These are phyloP conservation scores for Macaria notata DNA, from an alignment of 2,888 invertebrate species.

Conservation along the genomic window DNA sequence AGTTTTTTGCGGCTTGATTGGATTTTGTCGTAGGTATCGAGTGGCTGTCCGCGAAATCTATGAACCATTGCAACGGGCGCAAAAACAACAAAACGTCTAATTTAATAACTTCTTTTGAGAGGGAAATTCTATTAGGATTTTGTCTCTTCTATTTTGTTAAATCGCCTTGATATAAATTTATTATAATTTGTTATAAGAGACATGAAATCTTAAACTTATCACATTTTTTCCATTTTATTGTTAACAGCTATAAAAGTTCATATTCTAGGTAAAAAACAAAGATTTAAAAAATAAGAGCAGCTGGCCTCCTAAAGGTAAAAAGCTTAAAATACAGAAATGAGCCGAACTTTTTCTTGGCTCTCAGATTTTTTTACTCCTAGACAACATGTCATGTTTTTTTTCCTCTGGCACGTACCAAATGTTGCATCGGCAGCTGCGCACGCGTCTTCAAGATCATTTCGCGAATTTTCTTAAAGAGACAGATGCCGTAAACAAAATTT, in stretches of 20 bases:
- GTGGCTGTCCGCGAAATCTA: slow-evolving; percentile 24
- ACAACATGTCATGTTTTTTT: slow-evolving; percentile 53
- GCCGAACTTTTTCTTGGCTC: slow-evolving; percentile 22
- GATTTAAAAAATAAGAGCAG: slow-evolving; percentile 14
- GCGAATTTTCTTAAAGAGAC: slow-evolving; percentile 67
- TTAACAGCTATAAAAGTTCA: too few species aligned
- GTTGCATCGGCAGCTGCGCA: slow-evolving; percentile 66
- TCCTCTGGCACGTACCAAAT: slow-evolving; percentile 73
- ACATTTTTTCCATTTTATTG: too few species aligned
- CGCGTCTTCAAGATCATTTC: slow-evolving; percentile 56
- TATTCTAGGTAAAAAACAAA: background rate
- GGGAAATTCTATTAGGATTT: slow-evolving; percentile 5
- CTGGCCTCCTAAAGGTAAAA: slow-evolving; percentile 19
- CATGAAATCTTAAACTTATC: too few species aligned
- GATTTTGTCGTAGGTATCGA: slow-evolving; percentile 26
- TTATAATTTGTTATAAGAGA: too few species aligned
- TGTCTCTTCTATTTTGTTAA: background rate
- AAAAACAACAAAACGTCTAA: slow-evolving; percentile 11
- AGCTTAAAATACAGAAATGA: slow-evolving; percentile 24
- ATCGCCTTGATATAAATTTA: too few species aligned
- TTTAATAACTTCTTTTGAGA: slow-evolving; percentile 14
- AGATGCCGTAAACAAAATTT: slow-evolving; percentile 47
- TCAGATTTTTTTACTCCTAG: slow-evolving; percentile 39
- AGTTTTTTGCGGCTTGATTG: slow-evolving; percentile 27
- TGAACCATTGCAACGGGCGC: slow-evolving; percentile 13